Evolutionary conservation across 2,888 invertebrate genomes (phyloP), one percentile per base, ranked within the genome.

Genomic region (Drosophila koepferae): DNA sequence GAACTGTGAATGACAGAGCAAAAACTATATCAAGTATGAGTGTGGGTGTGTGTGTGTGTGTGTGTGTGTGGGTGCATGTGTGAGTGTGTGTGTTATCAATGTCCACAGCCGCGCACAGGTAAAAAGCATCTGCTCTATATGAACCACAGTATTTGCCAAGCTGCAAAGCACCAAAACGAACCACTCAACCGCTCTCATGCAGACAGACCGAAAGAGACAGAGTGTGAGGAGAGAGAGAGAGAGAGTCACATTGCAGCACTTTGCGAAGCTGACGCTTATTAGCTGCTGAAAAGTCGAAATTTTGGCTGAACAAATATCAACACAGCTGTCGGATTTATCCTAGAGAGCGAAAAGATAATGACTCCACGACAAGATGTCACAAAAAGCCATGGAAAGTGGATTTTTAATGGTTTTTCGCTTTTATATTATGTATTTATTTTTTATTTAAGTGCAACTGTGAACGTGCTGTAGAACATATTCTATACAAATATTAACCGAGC

Each of bases 381-480:
- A 54, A 16, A 16, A 54, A 18, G 16, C n/a, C 51, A 49, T 23
- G 28, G 20, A 14, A 54, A 64, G 14, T 18, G 28, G 41, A 51
- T 41, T 63, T 61, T 60, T 63, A 78, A 77, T 77, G 65, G 65
- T 73, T 51, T 68, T 68, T 63, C 23, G 9, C 16, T 54, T 20
- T 54, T 38, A 38, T 38, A 14, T 41, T 18, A 51, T 38, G n/a
- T n/a, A n/a, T 55, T 40, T 55, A 36, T 40, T 40, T 55, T 55
- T 23, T 40, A 41, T 55, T 56, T n/a, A 77, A 68, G 68, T 72
- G 77, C 61, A 36, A 40, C 34, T 7, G 10, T 18, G 16, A 44
- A 53, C 23, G 36, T 48, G 46, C 16, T 48, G 38, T 51, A 3
- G 12, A 16, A 28, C 56, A 63, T 28, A 23, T 48, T 7, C 28